Percentiles rank a stretch among this genome's conserved stretches.
Evolutionary conservation across 2,888 invertebrate species (phyloP).

Genomic region (Dynastes hyllus): DNA sequence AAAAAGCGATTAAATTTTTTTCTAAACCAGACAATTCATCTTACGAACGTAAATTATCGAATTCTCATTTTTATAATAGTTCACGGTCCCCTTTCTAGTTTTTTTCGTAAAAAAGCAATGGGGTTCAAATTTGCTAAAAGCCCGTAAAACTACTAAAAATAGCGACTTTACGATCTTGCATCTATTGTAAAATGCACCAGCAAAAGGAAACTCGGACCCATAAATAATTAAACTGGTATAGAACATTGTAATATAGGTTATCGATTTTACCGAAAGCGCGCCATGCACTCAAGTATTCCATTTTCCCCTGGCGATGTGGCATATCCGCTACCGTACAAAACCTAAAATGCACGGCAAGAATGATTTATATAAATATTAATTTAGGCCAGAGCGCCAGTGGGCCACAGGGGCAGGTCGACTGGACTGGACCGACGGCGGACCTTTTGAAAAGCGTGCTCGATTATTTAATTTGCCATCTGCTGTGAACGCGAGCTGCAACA

Average conservation of each 20-base stretch:
- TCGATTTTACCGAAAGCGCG: constrained; percentile 32
- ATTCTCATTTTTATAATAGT: not conserved
- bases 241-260: constrained; percentile 36
- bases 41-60: not conserved
- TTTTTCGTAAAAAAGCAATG: not conserved
- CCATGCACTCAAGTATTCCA: constrained; percentile 38
- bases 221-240: constrained; percentile 35
- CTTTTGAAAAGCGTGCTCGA: constrained; percentile 56
- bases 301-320: constrained; percentile 15
- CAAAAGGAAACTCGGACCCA: constrained; percentile 18
- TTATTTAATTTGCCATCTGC: constrained; percentile 59
- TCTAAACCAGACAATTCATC: not conserved
- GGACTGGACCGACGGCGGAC: constrained; percentile 43
- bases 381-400: constrained; percentile 47
- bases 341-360: constrained; percentile 45
- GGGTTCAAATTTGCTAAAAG: too few relatives aligned
- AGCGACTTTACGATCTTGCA: constrained; percentile 8
- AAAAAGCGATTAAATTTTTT: not conserved
- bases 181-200: constrained; percentile 8
- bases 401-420: constrained; percentile 48
- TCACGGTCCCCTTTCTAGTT: not conserved
- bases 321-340: constrained; percentile 2
- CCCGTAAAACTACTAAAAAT: constrained; percentile 4
- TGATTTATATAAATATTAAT: constrained; percentile 58
- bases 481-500: constrained; percentile 55